phyloP scores from a whole-genome alignment of 2,113 vertebrate species.

The Fukomys damarensis region DNA sequence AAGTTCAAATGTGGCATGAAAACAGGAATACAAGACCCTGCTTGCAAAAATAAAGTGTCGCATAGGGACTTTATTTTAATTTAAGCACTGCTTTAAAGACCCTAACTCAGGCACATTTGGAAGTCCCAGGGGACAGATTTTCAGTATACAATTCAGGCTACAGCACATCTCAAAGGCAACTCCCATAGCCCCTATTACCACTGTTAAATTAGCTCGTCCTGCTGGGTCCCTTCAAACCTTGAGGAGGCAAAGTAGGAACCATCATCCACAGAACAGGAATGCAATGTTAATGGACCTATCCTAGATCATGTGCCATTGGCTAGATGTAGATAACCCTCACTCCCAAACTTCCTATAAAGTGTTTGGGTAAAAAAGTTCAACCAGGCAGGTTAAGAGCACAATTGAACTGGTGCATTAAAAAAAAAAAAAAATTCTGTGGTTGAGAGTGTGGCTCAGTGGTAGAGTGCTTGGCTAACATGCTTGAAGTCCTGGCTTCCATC shows the following conservation, averaged over 20 bases:
- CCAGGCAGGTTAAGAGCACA: neutral
- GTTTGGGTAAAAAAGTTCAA: neutral
- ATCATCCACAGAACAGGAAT: neutral
- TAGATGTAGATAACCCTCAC: neutral
- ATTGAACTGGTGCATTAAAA: neutral
- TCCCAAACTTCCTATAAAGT: neutral
- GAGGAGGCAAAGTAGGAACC: neutral
- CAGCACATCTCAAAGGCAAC: neutral
- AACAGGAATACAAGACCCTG: neutral
- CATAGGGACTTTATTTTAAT: neutral
- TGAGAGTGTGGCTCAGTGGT: neutral
- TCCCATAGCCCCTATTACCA: neutral
- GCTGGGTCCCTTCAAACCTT: no score
- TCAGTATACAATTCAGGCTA: neutral
- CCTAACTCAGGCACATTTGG: neutral
- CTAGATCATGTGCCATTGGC: neutral
- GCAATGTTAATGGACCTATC: neutral
- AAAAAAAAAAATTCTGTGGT: neutral
- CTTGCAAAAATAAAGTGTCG: neutral
- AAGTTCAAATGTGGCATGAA: neutral
- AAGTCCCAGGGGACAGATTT: neutral
- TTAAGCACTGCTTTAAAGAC: neutral
- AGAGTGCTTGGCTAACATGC: neutral
- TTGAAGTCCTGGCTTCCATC: neutral
- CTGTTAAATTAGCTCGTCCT: neutral